phyloP scores from a whole-genome alignment of 1,140 invertebrate species.

The Drosophila albomicans region DNA sequence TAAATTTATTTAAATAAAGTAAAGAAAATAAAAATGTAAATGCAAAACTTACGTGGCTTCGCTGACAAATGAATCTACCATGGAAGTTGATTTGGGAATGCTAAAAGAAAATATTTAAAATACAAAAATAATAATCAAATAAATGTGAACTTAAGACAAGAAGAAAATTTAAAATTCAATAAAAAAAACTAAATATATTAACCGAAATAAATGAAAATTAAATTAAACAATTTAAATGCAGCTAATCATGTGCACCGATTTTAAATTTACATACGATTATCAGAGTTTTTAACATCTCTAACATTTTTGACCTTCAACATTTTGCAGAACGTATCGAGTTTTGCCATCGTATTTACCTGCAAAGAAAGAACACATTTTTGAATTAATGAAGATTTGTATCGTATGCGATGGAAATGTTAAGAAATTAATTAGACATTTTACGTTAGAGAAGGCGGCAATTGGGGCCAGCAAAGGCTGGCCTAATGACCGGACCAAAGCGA shows the following conservation, averaged over 20 bases:
- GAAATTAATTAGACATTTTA: constrained; percentile 70
- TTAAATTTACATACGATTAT: constrained; percentile 2
- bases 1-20: constrained; percentile 7
- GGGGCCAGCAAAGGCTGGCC: constrained; percentile 25
- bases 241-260: background rate
- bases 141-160: constrained; percentile 13
- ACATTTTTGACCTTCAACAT: constrained; percentile 20
- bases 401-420: constrained; percentile 57
- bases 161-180: background rate
- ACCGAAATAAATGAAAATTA: background rate
- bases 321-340: constrained; percentile 8
- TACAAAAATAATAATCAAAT: constrained; percentile 33
- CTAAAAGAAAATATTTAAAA: constrained; percentile 55
- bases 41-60: constrained; percentile 79
- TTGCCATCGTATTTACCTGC: constrained; percentile 64
- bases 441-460: constrained; percentile 13
- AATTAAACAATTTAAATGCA: background rate
- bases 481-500: constrained; percentile 26
- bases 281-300: background rate
- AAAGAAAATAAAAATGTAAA: constrained; percentile 28
- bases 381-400: constrained; percentile 71
- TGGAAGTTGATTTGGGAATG: constrained; percentile 57
- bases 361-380: constrained; percentile 59
- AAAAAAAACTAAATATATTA: background rate
- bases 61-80: constrained; percentile 77